Base-by-base conservation (phyloP, 1,140 invertebrate species). In the Drosophila lacteicornis region DNA sequence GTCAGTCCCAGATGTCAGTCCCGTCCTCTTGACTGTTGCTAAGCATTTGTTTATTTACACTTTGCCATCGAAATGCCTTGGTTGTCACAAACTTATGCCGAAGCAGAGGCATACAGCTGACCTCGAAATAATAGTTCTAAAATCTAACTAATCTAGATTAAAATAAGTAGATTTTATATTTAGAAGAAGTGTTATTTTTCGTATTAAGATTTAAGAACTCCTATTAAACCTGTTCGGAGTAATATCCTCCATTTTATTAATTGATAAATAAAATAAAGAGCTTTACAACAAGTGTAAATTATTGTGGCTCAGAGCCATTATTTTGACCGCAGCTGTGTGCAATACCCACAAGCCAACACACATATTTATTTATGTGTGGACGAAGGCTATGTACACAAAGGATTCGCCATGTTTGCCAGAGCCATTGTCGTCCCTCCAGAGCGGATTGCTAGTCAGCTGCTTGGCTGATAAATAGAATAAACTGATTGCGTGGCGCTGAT, bases 11-110 rank as follows among this genome's bases (percentile, higher is more conserved):
- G 67, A 53, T 68, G 66, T 30, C 61, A 42, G 66, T 67, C 47
- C 66, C 43, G 43, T 46, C 55, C 67, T 43, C 53, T 66, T 63
- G 61, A 59, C 75, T 77, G 47, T 71, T 75, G 51, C 62, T 67
- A 60, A 79, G 83, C 50, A 77, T 87, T 87, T 87, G 83, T 74
- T 87, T 87, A 88, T 88, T 88, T 87, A 88, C 83, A 83, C 83
- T 83, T 74, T 69, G 76, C 58, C 75, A 61, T 47, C 57, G 43
- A 51, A 73, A 62, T 65, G 76, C 58, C 75, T 59, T 58, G 75
- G 76, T 73, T 83, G 80, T 68, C 81, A 68, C 71, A 76, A 57
- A 61, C 70, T 59, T 59, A 79, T 80, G 67, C 58, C 38, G 50
- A 42, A 12, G 13, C 4, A 15, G 47, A 33, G 5, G 22, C 33